Percentiles rank a stretch among this genome's conserved stretches.
Conservation (phyloP, 35 echinoderm and acorn worm species). For the Antedon bifida region DNA sequence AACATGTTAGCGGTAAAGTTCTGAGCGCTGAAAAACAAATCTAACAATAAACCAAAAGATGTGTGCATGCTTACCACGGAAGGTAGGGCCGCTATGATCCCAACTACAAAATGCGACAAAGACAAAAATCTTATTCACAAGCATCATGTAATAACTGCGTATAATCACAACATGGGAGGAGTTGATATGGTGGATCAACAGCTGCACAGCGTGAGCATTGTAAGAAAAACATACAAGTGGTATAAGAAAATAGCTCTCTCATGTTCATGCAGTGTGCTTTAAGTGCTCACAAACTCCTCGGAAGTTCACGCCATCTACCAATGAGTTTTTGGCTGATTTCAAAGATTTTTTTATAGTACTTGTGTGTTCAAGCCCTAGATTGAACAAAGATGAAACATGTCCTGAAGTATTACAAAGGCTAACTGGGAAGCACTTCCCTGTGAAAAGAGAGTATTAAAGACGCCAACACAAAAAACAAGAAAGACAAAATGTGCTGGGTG, state of each 20-base stretch:
- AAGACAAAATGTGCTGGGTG: slow-evolving; percentile 18
- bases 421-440: slow-evolving; percentile 10
- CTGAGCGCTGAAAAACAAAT: slow-evolving; percentile 17
- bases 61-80: neutral
- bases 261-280: slow-evolving; percentile 8
- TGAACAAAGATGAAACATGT: too few species aligned
- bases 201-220: neutral
- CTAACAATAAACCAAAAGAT: slow-evolving; percentile 8
- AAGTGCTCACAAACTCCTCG: too few species aligned
- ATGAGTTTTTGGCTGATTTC: too few species aligned
- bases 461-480: neutral
- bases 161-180: slow-evolving; percentile 10
- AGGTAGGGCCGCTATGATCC: neutral
- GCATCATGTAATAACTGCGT: slow-evolving; percentile 1
- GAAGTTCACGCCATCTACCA: too few species aligned
- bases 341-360: too few species aligned
- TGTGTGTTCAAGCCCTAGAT: too few species aligned
- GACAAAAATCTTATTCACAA: too few species aligned
- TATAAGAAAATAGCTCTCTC: slow-evolving; percentile 9
- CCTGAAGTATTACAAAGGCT: too few species aligned
- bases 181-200: slow-evolving; percentile 8
- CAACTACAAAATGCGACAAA: neutral
- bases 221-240: slow-evolving; percentile 20
- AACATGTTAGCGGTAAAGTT: neutral
- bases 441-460: slow-evolving; percentile 6